A percentile compares a stretch with the other conserved stretches of the same genome.
Evolutionary conservation across 2,888 invertebrate genomes (phyloP).

Genomic region (Globia sparganii): DNA sequence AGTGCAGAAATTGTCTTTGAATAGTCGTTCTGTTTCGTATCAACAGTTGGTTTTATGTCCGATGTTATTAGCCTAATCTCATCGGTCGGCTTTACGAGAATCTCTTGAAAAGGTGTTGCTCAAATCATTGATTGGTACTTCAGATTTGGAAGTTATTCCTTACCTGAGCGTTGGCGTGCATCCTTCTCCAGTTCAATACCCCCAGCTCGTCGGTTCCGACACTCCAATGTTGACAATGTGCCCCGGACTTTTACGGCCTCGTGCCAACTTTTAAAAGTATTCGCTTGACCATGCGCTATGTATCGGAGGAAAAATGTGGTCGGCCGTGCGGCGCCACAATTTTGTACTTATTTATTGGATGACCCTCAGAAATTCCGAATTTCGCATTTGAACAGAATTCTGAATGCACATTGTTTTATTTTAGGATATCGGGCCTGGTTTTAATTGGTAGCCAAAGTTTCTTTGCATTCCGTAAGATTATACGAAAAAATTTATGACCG

Average conservation of each 20-base stretch:
- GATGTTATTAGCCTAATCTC: constrained; percentile 41
- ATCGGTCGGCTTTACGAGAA: constrained; percentile 27
- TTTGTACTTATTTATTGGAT: constrained; percentile 57
- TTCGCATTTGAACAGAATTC: constrained; percentile 50
- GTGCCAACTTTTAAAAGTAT: constrained; percentile 68
- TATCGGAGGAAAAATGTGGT: constrained; percentile 63
- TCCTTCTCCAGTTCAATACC: constrained; percentile 78
- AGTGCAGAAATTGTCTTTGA: constrained; percentile 51
- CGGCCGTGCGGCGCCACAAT: constrained; percentile 54
- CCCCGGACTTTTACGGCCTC: constrained; percentile 75
- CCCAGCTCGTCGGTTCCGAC: constrained; percentile 67
- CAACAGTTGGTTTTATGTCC: constrained; percentile 36
- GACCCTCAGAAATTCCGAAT: constrained; percentile 56
- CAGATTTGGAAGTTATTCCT: constrained; percentile 66
- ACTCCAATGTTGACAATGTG: constrained; percentile 80
- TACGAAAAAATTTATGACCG: constrained; percentile 16
- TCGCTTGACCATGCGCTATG: constrained; percentile 61
- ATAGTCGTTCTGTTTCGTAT: constrained; percentile 36
- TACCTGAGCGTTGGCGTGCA: constrained; percentile 74
- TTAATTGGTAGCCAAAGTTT: constrained; percentile 40
- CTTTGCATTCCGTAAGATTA: constrained; percentile 32
- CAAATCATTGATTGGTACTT: constrained; percentile 61
- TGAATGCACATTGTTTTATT: constrained; percentile 57
- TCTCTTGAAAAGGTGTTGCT: constrained; percentile 54
- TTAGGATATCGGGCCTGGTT: constrained; percentile 44